Percentiles rank a stretch among this genome's conserved stretches.
Conservation (phyloP, 1,140 invertebrate species). For the Drosophila equinoxialis region DNA sequence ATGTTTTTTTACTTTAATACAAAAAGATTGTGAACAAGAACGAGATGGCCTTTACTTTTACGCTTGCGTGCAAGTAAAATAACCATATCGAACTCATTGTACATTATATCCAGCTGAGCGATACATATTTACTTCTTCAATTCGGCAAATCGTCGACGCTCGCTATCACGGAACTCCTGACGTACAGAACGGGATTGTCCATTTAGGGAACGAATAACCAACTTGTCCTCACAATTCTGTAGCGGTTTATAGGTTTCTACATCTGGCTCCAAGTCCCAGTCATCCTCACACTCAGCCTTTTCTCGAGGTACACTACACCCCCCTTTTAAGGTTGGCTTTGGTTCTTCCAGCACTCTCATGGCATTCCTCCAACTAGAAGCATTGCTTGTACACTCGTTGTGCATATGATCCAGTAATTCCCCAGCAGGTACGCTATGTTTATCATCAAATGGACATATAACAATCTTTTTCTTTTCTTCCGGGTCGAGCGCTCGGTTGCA, state of each 20-base stretch:
- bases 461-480: background rate
- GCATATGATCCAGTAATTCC: conserved; percentile 16
- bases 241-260: conserved; percentile 24
- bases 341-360: no score
- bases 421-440: conserved; percentile 10
- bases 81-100: no score
- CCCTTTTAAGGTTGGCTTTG: background rate
- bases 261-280: conserved; percentile 35
- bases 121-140: background rate
- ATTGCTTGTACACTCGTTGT: no score
- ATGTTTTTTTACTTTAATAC: background rate
- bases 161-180: background rate
- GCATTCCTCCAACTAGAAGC: no score
- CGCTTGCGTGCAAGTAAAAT: no score
- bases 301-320: no score
- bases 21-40: background rate
- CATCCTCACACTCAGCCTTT: conserved; percentile 19
- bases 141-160: conserved; percentile 29
- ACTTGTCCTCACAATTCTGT: conserved; percentile 20
- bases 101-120: no score
- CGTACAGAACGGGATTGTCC: conserved; percentile 18
- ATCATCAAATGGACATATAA: conserved; percentile 23
- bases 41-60: background rate
- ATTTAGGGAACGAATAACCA: conserved; percentile 8
- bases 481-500: background rate